phyloP scores from a whole-genome alignment of 2,113 vertebrate genomes.

The Castor canadensis region DNA sequence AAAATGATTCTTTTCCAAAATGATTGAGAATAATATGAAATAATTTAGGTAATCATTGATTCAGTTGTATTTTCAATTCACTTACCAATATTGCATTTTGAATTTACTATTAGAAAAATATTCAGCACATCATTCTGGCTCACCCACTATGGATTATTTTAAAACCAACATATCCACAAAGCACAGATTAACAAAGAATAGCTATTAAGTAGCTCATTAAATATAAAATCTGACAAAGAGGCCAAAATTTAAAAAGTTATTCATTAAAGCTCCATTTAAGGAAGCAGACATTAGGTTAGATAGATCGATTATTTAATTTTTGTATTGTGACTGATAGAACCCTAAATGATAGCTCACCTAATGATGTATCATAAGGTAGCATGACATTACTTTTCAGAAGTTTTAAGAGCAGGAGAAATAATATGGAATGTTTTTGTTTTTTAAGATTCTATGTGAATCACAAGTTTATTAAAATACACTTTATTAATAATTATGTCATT shows the following conservation, averaged over 20 bases:
- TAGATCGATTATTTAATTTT: constrained; percentile 80
- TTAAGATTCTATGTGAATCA: constrained; percentile 53
- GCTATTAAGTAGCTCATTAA: background rate
- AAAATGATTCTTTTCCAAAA: background rate
- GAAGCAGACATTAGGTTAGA: constrained; percentile 88
- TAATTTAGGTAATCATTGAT: background rate
- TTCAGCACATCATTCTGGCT: background rate
- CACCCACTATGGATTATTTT: background rate
- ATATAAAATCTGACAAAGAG: constrained; percentile 1
- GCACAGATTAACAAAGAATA: background rate
- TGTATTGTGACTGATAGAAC: constrained; percentile 81
- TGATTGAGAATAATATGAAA: constrained; percentile 33
- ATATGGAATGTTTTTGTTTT: constrained; percentile 68
- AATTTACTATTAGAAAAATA: constrained; percentile 46
- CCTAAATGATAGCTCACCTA: constrained; percentile 79
- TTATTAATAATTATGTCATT: constrained; percentile 29
- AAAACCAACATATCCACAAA: constrained; percentile 40
- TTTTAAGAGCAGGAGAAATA: constrained; percentile 77
- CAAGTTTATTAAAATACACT: constrained; percentile 20
- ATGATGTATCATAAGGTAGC: constrained; percentile 86
- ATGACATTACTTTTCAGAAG: constrained; percentile 77
- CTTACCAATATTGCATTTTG: constrained; percentile 25
- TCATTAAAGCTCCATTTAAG: constrained; percentile 80
- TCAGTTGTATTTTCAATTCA: constrained; percentile 22
- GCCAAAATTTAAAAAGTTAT: constrained; percentile 50